These are phyloP conservation scores for Linyphia triangularis DNA, from an alignment of 2,888 invertebrate species.

Conservation along the genomic window DNA sequence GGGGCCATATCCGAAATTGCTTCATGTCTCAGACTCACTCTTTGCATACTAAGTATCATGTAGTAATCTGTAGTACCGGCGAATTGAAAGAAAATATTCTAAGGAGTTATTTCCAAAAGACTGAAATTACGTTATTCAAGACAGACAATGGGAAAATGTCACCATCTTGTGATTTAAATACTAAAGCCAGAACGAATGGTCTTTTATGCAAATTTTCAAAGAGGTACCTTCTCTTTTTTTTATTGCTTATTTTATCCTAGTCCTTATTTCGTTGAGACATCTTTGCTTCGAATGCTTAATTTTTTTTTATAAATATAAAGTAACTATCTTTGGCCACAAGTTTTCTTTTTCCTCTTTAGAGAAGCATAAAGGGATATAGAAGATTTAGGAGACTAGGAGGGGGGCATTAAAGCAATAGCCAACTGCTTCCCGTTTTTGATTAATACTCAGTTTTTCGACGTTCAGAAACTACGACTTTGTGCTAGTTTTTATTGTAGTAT, in stretches of 20 bases:
- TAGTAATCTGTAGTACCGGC: conserved; percentile 42
- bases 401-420: conserved; percentile 40
- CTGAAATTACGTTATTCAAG: conserved; percentile 60
- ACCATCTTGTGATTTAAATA: conserved; percentile 64
- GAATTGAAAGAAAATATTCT: conserved; percentile 62
- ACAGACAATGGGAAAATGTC: conserved; percentile 65
- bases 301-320: conserved; percentile 23
- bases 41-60: conserved; percentile 54
- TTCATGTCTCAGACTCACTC: conserved; percentile 17
- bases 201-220: conserved; percentile 41
- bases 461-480: conserved; percentile 42
- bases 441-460: conserved; percentile 56
- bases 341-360: conserved; percentile 23
- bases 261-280: not conserved
- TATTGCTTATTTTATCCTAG: not conserved
- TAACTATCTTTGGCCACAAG: conserved; percentile 44
- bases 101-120: conserved; percentile 46
- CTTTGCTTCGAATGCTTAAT: conserved; percentile 17
- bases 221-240: conserved; percentile 1
- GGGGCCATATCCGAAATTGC: conserved; percentile 59
- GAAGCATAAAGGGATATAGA: conserved; percentile 47
- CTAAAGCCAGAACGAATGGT: conserved; percentile 34
- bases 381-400: conserved; percentile 52
- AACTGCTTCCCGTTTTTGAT: conserved; percentile 45
- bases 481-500: not conserved